Conservation (phyloP, 2,797 vertebrate genomes). For the Thunnus albacares region DNA sequence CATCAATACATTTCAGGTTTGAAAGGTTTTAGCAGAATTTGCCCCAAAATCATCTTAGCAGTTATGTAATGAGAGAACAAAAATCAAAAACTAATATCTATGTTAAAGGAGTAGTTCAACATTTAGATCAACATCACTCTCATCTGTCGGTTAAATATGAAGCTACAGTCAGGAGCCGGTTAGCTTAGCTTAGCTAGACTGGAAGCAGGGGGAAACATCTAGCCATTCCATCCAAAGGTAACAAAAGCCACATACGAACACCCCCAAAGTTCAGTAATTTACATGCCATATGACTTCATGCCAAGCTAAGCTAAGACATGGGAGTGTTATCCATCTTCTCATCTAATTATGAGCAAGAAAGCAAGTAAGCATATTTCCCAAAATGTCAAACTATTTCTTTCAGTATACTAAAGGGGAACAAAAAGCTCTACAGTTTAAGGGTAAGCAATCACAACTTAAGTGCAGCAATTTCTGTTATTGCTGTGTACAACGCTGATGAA, state of each 20-base stretch:
- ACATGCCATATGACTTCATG: no score
- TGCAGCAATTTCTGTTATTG: neutral
- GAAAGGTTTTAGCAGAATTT: neutral
- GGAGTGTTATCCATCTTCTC: no score
- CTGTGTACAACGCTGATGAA: constrained; percentile 16
- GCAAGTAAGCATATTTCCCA: neutral
- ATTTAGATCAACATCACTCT: neutral
- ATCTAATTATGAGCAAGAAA: neutral
- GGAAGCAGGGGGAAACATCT: no score
- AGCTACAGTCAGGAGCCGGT: no score
- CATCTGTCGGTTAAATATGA: no score
- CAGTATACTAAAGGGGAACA: neutral
- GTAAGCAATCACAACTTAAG: constrained; percentile 9
- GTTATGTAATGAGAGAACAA: neutral
- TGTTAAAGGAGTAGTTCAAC: neutral
- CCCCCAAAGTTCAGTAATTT: no score
- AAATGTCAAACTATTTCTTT: neutral
- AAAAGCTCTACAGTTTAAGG: neutral
- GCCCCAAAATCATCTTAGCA: neutral
- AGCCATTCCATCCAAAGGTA: no score
- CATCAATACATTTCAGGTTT: neutral
- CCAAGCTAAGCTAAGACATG: neutral
- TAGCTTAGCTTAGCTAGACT: no score
- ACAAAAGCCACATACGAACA: no score
- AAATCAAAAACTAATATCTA: neutral